phyloP scores from a whole-genome alignment of 2,113 vertebrate species.

The Mus musculus region DNA sequence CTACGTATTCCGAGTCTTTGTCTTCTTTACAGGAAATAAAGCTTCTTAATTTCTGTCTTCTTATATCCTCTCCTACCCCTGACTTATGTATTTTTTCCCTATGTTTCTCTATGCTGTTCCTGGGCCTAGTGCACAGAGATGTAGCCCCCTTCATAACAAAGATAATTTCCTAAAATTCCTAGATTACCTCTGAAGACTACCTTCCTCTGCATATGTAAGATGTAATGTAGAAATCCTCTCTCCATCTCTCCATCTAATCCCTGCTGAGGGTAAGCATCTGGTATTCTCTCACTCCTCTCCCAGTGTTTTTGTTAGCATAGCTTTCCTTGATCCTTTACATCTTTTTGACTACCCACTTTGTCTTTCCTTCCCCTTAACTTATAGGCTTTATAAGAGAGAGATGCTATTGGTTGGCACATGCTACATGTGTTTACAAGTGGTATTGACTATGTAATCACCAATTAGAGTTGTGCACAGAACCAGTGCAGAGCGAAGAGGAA shows the following conservation, averaged over 20 bases:
- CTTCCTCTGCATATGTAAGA: not conserved
- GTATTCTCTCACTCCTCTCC: not conserved
- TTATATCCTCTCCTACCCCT: not conserved
- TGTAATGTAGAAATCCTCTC: not conserved
- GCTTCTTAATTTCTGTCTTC: not conserved
- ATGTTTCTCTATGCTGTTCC: not conserved
- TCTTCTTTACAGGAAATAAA: not conserved
- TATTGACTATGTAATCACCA: not conserved
- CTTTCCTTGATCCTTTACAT: not conserved
- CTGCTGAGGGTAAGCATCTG: fast-evolving
- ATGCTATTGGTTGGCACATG: not conserved
- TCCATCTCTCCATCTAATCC: not conserved
- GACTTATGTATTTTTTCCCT: not conserved
- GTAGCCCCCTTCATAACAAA: not conserved
- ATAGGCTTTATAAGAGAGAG: not conserved
- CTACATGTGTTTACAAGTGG: not conserved
- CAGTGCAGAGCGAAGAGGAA: not conserved
- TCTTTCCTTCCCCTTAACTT: not conserved
- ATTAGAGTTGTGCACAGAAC: not conserved
- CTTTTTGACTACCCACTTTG: not conserved
- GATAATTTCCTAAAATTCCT: not conserved
- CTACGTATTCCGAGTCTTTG: not conserved
- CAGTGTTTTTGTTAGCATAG: not conserved
- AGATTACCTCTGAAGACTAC: not conserved
- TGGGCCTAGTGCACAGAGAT: not conserved